Conservation (phyloP, 2,113 vertebrate species). For the Aspiorhynchus laticeps region DNA sequence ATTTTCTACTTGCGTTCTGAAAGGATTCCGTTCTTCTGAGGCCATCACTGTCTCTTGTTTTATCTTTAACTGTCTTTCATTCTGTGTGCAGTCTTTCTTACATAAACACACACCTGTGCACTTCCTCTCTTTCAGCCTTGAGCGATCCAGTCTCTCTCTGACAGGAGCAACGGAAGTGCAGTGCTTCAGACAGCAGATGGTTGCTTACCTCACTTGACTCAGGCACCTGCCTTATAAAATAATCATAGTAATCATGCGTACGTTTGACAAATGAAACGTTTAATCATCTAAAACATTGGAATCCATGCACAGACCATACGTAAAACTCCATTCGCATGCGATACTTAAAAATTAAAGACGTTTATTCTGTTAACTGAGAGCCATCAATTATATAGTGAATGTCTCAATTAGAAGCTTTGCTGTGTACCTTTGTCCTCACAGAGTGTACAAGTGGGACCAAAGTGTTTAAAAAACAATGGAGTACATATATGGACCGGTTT, state of each 20-base stretch:
- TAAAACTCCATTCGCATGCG: background rate
- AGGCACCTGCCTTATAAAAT: conserved; percentile 46
- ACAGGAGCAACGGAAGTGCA: conserved; percentile 27
- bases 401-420: conserved; percentile 25
- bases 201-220: conserved; percentile 45
- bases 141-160: conserved; percentile 24
- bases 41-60: background rate
- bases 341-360: conserved; percentile 24
- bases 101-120: conserved; percentile 49
- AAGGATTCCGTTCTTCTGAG: background rate
- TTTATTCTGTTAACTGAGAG: conserved; percentile 28
- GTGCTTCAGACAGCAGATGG: conserved; percentile 46
- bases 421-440: background rate
- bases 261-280: conserved; percentile 16
- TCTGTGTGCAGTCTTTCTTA: background rate
- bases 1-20: background rate
- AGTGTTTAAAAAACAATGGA: conserved; percentile 33
- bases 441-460: background rate
- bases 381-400: conserved; percentile 38
- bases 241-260: conserved; percentile 32
- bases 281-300: conserved; percentile 8
- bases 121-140: conserved; percentile 38
- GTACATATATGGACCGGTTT: conserved; percentile 1
- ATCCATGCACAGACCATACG: background rate
- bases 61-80: conserved; percentile 2